A percentile compares a stretch with the other conserved stretches of the same genome.
Conservation (phyloP, 2,113 vertebrate species). For the Leucoraja erinaceus region DNA sequence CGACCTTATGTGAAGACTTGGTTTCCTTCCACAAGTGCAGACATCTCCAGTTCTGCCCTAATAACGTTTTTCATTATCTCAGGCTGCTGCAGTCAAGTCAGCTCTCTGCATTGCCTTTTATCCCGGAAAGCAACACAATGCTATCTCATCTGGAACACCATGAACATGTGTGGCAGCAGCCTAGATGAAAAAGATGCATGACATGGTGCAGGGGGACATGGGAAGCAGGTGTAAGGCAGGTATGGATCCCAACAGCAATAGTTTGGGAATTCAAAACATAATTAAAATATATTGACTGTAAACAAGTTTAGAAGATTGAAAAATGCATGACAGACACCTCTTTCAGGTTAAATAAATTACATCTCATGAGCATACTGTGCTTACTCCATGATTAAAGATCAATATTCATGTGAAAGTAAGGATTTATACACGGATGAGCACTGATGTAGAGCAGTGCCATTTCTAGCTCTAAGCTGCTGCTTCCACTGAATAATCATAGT, state of each 20-base stretch:
- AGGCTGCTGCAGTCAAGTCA: background rate
- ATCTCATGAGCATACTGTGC: background rate
- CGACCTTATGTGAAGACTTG: background rate
- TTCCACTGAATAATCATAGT: background rate
- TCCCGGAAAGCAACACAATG: background rate
- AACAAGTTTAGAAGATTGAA: background rate
- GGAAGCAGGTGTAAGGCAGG: background rate
- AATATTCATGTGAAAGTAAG: background rate
- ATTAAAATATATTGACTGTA: slow-evolving; percentile 10
- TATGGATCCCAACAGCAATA: background rate
- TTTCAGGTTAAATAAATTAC: background rate
- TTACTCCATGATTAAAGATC: background rate
- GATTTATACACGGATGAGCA: slow-evolving; percentile 5
- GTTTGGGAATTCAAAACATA: background rate
- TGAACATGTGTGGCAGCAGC: background rate
- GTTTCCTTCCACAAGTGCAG: background rate
- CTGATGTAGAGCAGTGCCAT: too few relatives aligned
- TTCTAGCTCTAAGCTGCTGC: background rate
- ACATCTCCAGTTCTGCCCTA: background rate
- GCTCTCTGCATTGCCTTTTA: background rate
- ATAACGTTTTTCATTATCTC: background rate
- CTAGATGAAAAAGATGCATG: background rate
- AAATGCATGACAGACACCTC: background rate
- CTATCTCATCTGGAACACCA: background rate
- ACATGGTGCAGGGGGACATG: background rate